Evolutionary conservation across 2,113 vertebrate genomes (phyloP), one percentile per base, ranked within the genome.

Genomic region (Xiphophorus couchianus): DNA sequence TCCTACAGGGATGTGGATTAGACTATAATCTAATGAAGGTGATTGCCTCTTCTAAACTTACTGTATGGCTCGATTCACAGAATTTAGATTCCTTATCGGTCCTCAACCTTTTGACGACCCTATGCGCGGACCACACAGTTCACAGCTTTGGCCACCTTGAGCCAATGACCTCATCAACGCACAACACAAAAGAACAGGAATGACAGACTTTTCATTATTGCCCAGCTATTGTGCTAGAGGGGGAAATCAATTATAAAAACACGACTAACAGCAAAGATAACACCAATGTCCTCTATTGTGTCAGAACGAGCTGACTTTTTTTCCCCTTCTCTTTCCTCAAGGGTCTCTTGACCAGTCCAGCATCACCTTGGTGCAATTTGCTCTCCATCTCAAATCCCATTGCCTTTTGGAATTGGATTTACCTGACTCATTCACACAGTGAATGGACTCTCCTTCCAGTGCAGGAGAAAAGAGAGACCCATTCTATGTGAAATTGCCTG

Each of bases 391-490:
- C 90, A 87, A 94, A 93, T 93, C 93, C 93, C 92, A 94, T 94
- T 93, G 91, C 94, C 90, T 94, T 93, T 92, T 94, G 93, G 93
- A 94, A 95, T 95, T 95, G 93, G 94, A 94, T 94, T 94, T 94
- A 92, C 91, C 93, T 91, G 92, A 91, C 90, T 94, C 93, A 94
- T 94, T 95, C 92, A 89, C 89, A 91, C 84, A 73, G 74, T 93
- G 94, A 95, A 94, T 93, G 88, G 92, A 92, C 90, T 92, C 88
- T 75, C 80, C 81, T 84, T 78, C 83, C 90, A 84, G 71, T 69
- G 71, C 64, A 80, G 44, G 5, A 89, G 85, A 90, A 90, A 88
- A 88, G 86, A 88, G 74, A 72, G 80, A 82, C 66, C 86, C 80
- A 91, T 92, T 91, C 88, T 87, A 86, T 92, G 92, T 92, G 93